These are phyloP conservation scores for Ovis aries DNA, from an alignment of 2,113 vertebrate species.

Conservation along the genomic window DNA sequence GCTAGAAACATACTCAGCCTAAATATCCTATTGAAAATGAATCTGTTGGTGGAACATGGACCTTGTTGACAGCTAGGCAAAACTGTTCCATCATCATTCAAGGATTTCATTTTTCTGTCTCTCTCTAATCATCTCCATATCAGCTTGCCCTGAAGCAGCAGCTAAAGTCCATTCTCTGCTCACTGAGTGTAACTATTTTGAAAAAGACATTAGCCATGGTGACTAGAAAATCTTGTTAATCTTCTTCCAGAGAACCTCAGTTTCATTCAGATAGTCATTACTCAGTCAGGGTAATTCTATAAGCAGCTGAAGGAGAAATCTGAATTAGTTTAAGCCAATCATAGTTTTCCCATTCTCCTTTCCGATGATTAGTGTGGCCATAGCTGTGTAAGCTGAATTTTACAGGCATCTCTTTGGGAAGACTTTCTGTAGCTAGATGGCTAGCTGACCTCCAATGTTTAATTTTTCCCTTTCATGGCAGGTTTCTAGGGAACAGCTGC, in stretches of 20 bases:
- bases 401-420: not conserved
- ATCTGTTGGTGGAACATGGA: not conserved
- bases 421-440: not conserved
- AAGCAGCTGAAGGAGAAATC: not conserved
- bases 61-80: not conserved
- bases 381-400: not conserved
- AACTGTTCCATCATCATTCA: not conserved
- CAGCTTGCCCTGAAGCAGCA: not conserved
- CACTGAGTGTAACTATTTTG: not conserved
- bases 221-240: not conserved
- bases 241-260: not conserved
- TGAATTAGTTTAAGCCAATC: not conserved
- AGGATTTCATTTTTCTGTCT: not conserved
- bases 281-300: not conserved
- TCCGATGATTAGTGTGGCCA: not conserved
- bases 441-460: not conserved
- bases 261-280: not conserved
- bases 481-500: not conserved
- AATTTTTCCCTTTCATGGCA: not conserved
- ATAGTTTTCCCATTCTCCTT: not conserved
- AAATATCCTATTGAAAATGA: constrained; percentile 11
- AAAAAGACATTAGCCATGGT: not conserved
- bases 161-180: not conserved
- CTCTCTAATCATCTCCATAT: not conserved
- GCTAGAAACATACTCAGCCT: not conserved